A percentile compares a stretch with the other conserved stretches of the same genome.
Evolutionary conservation across 2,113 vertebrate species (phyloP).

Genomic region (Nyctereutes procyonoides): DNA sequence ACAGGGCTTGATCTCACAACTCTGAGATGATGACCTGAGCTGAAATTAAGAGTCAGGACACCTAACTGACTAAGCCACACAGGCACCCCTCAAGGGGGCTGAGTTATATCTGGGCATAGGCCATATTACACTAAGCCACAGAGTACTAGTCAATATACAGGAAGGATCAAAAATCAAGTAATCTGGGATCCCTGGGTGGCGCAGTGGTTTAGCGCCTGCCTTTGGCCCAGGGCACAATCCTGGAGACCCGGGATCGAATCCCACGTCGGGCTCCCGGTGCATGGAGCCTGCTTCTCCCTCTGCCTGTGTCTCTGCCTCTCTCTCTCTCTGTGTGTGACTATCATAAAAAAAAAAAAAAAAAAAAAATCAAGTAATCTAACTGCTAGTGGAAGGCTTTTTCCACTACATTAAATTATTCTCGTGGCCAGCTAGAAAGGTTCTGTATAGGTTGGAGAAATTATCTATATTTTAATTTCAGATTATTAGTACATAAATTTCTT

Average conservation of each 20-base stretch:
- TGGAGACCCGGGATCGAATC: no score
- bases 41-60: not conserved
- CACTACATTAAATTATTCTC: not conserved
- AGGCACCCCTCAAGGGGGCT: not conserved
- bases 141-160: not conserved
- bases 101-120: not conserved
- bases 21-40: not conserved
- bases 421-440: not conserved
- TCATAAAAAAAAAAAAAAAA: no score
- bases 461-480: conserved; percentile 37
- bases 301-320: no score
- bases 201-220: no score
- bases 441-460: conserved; percentile 9
- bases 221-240: no score
- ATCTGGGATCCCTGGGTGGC: no score
- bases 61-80: not conserved
- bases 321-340: no score
- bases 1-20: not conserved
- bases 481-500: conserved; percentile 1
- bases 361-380: not conserved
- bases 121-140: not conserved
- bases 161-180: not conserved
- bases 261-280: no score
- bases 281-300: no score
- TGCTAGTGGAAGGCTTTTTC: not conserved